phyloP scores from a whole-genome alignment of 2,888 invertebrate species.

The Apamea crenata region DNA sequence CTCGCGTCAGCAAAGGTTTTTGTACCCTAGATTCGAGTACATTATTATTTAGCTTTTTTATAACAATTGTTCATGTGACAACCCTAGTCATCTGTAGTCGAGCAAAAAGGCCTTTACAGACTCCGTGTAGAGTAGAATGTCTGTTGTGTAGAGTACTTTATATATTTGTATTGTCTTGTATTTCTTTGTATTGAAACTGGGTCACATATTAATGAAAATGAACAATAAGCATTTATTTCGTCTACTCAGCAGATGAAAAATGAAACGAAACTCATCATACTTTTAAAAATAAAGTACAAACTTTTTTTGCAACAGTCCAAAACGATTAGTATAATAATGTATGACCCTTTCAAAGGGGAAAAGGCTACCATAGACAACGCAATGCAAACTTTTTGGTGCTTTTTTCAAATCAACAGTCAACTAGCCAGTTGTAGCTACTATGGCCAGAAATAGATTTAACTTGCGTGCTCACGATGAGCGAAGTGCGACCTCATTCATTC shows the following conservation, averaged over 20 bases:
- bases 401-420: conserved; percentile 18
- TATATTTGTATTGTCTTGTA: conserved; percentile 35
- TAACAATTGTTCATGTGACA: not conserved
- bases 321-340: too few species aligned
- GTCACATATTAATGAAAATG: conserved; percentile 42
- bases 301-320: too few species aligned
- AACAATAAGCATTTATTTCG: conserved; percentile 20
- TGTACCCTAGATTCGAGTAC: not conserved
- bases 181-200: conserved; percentile 30
- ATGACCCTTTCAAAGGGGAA: too few species aligned
- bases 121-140: conserved; percentile 5
- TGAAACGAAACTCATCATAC: not conserved
- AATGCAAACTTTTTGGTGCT: conserved; percentile 3
- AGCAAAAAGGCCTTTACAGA: conserved; percentile 23
- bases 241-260: not conserved
- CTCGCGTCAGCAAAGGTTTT: not conserved
- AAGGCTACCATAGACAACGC: not conserved
- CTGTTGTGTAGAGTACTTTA: conserved; percentile 15
- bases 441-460: conserved; percentile 46
- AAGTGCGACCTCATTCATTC: conserved; percentile 64
- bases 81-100: not conserved
- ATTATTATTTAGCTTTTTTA: not conserved
- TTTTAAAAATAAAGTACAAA: not conserved
- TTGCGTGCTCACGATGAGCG: conserved; percentile 51
- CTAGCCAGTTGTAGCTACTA: conserved; percentile 28